Evolutionary conservation across 2,888 invertebrate species (phyloP).

Genomic region (Nemurella pictetii): DNA sequence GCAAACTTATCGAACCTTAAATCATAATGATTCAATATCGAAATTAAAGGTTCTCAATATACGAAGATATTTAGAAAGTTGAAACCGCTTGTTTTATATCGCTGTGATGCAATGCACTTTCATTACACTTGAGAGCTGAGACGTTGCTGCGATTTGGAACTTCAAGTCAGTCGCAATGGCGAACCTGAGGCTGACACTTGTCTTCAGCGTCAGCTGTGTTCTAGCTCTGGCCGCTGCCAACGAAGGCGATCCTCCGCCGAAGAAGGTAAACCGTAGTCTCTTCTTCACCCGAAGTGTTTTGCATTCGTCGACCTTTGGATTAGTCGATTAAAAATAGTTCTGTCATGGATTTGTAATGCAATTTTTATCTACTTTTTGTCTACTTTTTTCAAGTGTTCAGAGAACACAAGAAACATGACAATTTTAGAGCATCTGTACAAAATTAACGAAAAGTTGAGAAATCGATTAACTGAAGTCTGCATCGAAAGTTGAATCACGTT

Average conservation of each 20-base stretch:
- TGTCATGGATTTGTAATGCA: too few species aligned
- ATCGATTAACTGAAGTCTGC: too few species aligned
- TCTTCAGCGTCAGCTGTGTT: neutral
- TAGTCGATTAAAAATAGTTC: too few species aligned
- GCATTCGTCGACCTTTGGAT: too few species aligned
- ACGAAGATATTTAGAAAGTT: constrained; percentile 14
- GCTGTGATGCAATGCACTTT: neutral
- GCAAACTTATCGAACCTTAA: neutral
- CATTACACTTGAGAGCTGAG: neutral
- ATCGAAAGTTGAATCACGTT: too few species aligned
- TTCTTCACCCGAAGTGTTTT: too few species aligned
- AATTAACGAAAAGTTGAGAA: too few species aligned
- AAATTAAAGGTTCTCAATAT: neutral
- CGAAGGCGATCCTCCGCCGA: neutral
- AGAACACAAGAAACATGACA: too few species aligned
- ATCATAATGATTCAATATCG: neutral
- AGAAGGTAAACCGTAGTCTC: neutral
- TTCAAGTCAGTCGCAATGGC: neutral
- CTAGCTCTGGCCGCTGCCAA: neutral
- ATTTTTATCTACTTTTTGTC: too few species aligned
- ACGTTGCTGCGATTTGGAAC: neutral
- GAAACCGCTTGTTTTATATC: neutral
- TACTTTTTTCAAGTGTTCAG: too few species aligned
- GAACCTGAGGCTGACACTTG: neutral
- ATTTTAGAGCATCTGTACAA: too few species aligned